Percentiles rank a stretch among this genome's conserved stretches.
Conservation (phyloP, 2,797 vertebrate genomes). For the Gallinago stenura region DNA sequence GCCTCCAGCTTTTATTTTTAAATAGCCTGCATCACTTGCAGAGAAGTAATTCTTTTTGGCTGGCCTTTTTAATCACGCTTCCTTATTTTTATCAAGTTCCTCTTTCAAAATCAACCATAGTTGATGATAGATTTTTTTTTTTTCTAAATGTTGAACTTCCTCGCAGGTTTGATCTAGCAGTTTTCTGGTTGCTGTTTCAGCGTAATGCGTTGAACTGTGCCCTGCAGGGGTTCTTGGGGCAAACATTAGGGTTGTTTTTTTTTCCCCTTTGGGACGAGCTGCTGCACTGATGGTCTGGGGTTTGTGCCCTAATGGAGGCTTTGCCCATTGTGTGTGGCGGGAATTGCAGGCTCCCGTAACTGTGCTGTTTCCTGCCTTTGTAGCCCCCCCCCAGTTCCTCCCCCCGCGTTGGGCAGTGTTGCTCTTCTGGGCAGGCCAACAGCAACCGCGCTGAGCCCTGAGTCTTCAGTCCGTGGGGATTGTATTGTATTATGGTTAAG, state of each 20-base stretch:
- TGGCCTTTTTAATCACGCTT: not conserved
- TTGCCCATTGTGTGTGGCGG: not conserved
- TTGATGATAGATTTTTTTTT: not conserved
- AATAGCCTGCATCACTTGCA: not conserved
- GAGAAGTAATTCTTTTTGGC: not conserved
- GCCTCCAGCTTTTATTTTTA: not conserved
- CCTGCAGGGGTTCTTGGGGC: not conserved
- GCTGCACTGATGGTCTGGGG: not conserved
- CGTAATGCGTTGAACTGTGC: not conserved
- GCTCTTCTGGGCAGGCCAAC: not conserved
- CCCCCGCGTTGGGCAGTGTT: not conserved
- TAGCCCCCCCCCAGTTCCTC: not conserved
- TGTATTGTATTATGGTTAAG: not conserved
- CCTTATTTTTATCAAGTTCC: constrained; percentile 27
- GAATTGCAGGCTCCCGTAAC: not conserved
- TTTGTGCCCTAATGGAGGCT: not conserved
- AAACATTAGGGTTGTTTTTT: not conserved
- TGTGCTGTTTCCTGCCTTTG: constrained; percentile 21
- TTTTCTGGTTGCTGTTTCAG: not conserved
- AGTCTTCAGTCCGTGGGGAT: not conserved
- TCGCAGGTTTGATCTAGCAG: not conserved
- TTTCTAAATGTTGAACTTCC: not conserved
- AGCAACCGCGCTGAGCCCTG: not conserved
- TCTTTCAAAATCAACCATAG: not conserved
- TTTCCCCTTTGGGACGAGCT: not conserved